A percentile compares a stretch with the other conserved stretches of the same genome.
phyloP scores from a whole-genome alignment of 2,888 invertebrate species.

The Agonopterix alstromeriana region DNA sequence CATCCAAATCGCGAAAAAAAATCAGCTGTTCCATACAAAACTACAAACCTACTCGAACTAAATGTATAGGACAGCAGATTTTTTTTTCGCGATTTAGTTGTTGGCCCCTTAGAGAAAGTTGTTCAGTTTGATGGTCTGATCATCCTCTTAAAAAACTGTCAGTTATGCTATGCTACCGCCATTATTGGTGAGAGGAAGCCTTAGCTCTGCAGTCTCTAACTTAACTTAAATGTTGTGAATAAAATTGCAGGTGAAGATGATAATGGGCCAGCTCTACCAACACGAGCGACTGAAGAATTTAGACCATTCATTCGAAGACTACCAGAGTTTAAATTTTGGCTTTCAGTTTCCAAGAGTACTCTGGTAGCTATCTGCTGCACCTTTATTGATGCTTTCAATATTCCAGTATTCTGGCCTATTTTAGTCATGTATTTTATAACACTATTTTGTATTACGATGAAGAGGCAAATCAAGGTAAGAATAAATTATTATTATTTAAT shows the following conservation, averaged over 20 bases:
- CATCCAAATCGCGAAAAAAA: too few relatives aligned
- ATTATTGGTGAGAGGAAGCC: too few relatives aligned
- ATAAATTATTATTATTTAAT: neutral
- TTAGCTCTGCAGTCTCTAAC: too few relatives aligned
- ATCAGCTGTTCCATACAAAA: too few relatives aligned
- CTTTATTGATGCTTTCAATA: constrained; percentile 97
- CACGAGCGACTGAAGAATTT: constrained; percentile 97
- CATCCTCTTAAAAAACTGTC: too few relatives aligned
- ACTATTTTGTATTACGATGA: constrained; percentile 99
- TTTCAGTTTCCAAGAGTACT: constrained; percentile 96
- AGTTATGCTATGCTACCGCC: too few relatives aligned
- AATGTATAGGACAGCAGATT: too few relatives aligned
- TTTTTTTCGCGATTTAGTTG: too few relatives aligned
- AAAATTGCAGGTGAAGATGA: constrained; percentile 76
- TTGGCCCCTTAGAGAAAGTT: too few relatives aligned
- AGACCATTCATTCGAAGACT: constrained; percentile 97
- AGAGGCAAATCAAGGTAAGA: constrained; percentile 97
- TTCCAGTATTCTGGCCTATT: constrained; percentile 99
- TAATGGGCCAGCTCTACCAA: constrained; percentile 95
- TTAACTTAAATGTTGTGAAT: too few relatives aligned
- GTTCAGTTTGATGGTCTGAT: too few relatives aligned
- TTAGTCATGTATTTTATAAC: constrained; percentile 99
- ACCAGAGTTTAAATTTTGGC: constrained; percentile 99
- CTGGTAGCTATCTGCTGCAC: constrained; percentile 93
- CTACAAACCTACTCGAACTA: too few relatives aligned